phyloP scores from a whole-genome alignment of 2,888 invertebrate genomes.

The Calliopum simillimum region DNA sequence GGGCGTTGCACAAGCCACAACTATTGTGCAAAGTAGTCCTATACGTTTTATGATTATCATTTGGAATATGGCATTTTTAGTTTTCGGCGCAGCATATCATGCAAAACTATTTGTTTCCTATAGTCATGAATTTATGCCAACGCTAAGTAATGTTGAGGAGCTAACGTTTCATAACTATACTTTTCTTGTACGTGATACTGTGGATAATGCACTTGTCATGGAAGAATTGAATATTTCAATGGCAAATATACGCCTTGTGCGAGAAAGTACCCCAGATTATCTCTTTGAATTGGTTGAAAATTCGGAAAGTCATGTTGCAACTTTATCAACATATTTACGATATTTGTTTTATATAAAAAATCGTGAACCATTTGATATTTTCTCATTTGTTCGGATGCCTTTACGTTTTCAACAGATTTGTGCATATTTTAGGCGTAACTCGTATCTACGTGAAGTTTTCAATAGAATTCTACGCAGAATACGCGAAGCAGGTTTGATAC shows the following conservation, averaged over 20 bases:
- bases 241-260: not conserved
- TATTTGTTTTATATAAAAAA: slow-evolving; percentile 1
- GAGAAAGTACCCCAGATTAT: not conserved
- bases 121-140: not conserved
- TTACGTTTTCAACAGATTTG: slow-evolving; percentile 1
- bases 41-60: slow-evolving; percentile 24
- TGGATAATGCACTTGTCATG: not conserved
- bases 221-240: slow-evolving; percentile 5
- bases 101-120: slow-evolving; percentile 33
- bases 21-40: not conserved
- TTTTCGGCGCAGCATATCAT: slow-evolving; percentile 32
- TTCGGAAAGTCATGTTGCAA: not conserved
- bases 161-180: slow-evolving; percentile 23
- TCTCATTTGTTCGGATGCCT: not conserved
- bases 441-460: not conserved
- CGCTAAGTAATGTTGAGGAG: slow-evolving; percentile 1
- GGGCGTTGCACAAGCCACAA: slow-evolving; percentile 5
- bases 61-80: slow-evolving; percentile 25
- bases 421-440: not conserved
- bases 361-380: not conserved
- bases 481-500: not conserved
- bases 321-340: not conserved
- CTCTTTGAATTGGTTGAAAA: not conserved
- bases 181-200: slow-evolving; percentile 1
- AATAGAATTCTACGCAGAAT: not conserved